Evolutionary conservation across 2,797 vertebrate genomes (phyloP).

Genomic region (Agapornis canus): DNA sequence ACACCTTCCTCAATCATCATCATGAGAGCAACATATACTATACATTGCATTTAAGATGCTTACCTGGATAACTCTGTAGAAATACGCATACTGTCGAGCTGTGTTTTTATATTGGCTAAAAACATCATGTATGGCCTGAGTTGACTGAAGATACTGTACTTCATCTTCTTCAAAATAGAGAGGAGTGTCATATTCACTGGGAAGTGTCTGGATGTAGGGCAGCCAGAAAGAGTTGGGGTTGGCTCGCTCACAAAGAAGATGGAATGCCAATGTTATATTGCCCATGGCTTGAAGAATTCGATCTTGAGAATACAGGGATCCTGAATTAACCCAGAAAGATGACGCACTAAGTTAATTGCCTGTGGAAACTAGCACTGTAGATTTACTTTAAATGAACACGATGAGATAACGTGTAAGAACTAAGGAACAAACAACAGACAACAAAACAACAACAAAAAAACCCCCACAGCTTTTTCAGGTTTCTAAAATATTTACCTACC

Average conservation of each 20-base stretch:
- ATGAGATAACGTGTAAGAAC: not conserved
- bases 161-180: conserved; percentile 95
- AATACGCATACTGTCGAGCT: conserved; percentile 96
- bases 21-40: not conserved
- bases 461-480: not conserved
- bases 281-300: conserved; percentile 98
- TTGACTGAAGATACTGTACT: conserved; percentile 89
- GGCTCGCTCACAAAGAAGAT: conserved; percentile 92
- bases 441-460: not conserved
- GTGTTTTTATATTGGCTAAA: conserved; percentile 98
- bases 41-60: not conserved
- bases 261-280: conserved; percentile 94
- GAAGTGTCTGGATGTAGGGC: conserved; percentile 94
- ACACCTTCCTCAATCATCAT: not conserved
- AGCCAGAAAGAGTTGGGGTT: conserved; percentile 90
- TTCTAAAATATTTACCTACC: not conserved
- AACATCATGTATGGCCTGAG: conserved; percentile 93
- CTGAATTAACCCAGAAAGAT: conserved; percentile 76
- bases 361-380: not conserved
- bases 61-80: conserved; percentile 97
- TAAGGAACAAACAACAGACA: not conserved
- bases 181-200: conserved; percentile 91
- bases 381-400: not conserved
- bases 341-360: not conserved
- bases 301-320: conserved; percentile 91